Conservation (phyloP, 1,140 invertebrate species). For the Octopus bimaculoides region DNA sequence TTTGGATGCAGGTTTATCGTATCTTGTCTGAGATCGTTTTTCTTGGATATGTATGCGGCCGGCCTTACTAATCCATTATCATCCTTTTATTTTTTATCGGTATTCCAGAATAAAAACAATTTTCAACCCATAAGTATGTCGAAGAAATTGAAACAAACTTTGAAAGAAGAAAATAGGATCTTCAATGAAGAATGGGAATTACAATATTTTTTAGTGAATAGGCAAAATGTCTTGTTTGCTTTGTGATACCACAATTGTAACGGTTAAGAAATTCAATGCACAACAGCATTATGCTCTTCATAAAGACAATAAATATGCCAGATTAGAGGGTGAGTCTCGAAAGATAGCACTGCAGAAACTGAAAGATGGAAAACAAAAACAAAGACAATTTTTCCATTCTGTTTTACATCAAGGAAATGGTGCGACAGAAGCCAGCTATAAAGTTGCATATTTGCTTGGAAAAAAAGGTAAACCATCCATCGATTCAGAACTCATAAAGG, state of each 20-base stretch:
- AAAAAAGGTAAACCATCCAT: not conserved
- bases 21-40: not conserved
- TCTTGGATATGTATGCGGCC: not conserved
- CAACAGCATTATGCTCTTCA: not conserved
- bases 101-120: not conserved
- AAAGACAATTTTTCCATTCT: too few relatives aligned
- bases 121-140: too few relatives aligned
- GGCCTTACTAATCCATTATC: not conserved
- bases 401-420: not conserved
- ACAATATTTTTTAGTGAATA: not conserved
- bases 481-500: not conserved
- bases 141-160: not conserved
- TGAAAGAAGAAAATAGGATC: too few relatives aligned
- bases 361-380: not conserved
- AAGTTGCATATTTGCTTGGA: too few relatives aligned
- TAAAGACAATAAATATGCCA: not conserved
- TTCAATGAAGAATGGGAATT: not conserved
- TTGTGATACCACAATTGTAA: not conserved
- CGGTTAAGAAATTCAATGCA: not conserved
- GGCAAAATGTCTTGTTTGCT: not conserved
- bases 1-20: conserved; percentile 1
- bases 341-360: not conserved
- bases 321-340: not conserved
- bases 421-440: not conserved
- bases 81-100: not conserved